A percentile compares a stretch with the other conserved stretches of the same genome.
phyloP scores from a whole-genome alignment of 2,888 invertebrate genomes.

The Tiliacea aurago region DNA sequence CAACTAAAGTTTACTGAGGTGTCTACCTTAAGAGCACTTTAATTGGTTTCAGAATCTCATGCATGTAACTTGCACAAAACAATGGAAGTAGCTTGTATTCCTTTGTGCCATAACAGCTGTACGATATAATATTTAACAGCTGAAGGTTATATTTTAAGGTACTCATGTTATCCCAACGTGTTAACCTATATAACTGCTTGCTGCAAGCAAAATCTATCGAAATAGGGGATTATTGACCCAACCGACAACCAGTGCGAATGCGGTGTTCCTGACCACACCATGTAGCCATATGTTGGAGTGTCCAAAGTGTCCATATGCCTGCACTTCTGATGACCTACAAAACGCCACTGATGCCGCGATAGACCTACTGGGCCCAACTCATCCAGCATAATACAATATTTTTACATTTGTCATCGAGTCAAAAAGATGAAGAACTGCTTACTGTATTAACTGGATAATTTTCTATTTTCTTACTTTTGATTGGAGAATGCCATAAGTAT shows the following conservation, averaged over 20 bases:
- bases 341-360: not conserved
- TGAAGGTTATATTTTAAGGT: too few relatives aligned
- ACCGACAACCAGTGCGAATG: not conserved
- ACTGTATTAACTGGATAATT: too few relatives aligned
- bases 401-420: not conserved
- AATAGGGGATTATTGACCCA: not conserved
- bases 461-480: too few relatives aligned
- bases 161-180: too few relatives aligned
- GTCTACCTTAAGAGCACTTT: too few relatives aligned
- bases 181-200: too few relatives aligned
- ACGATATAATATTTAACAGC: too few relatives aligned
- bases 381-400: not conserved
- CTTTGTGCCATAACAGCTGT: too few relatives aligned
- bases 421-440: not conserved
- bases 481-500: too few relatives aligned
- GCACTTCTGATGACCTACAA: not conserved
- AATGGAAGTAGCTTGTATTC: not conserved
- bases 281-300: not conserved
- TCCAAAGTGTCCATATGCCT: not conserved
- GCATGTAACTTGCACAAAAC: not conserved
- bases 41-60: not conserved
- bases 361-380: not conserved
- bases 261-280: not conserved
- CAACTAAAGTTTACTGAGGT: too few relatives aligned
- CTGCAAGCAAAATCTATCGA: not conserved